Evolutionary conservation across 2,888 invertebrate genomes (phyloP).

Genomic region (Megaustenia siamemsis): DNA sequence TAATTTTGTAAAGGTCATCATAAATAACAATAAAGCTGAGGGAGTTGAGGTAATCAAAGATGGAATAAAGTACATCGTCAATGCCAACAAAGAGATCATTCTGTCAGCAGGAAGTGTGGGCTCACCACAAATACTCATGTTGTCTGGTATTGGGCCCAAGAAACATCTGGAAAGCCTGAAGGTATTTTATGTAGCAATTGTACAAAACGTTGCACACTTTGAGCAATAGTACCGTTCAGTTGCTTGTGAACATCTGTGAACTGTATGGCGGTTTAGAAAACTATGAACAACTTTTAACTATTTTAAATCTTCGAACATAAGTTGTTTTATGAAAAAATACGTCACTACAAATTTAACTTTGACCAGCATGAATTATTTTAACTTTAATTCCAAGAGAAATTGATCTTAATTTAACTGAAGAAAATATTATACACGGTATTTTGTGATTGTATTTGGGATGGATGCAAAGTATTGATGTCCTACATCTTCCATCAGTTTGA

Average conservation of each 20-base stretch:
- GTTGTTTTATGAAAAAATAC: too few species aligned
- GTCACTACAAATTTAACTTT: too few species aligned
- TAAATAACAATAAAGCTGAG: conserved; percentile 27
- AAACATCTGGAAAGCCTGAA: conserved; percentile 33
- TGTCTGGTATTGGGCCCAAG: conserved; percentile 29
- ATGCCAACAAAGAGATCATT: conserved; percentile 13
- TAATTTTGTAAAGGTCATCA: conserved; percentile 29
- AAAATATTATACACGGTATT: too few species aligned
- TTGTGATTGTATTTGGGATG: too few species aligned
- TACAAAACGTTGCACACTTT: conserved; percentile 87
- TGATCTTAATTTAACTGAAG: too few species aligned
- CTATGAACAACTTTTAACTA: background rate
- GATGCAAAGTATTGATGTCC: too few species aligned
- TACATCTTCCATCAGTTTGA: too few species aligned
- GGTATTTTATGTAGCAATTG: background rate
- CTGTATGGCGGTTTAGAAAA: background rate
- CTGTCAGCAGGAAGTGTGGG: conserved; percentile 17
- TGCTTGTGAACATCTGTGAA: conserved; percentile 54
- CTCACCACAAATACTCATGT: conserved; percentile 27
- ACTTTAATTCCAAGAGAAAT: too few species aligned
- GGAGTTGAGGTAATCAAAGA: conserved; percentile 36
- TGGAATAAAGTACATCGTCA: conserved; percentile 27
- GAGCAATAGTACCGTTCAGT: conserved; percentile 89
- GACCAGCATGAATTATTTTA: background rate
- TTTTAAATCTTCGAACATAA: background rate